These are phyloP conservation scores for Cyclura pinguis DNA, from an alignment of 2,797 vertebrate genomes.

Conservation along the genomic window DNA sequence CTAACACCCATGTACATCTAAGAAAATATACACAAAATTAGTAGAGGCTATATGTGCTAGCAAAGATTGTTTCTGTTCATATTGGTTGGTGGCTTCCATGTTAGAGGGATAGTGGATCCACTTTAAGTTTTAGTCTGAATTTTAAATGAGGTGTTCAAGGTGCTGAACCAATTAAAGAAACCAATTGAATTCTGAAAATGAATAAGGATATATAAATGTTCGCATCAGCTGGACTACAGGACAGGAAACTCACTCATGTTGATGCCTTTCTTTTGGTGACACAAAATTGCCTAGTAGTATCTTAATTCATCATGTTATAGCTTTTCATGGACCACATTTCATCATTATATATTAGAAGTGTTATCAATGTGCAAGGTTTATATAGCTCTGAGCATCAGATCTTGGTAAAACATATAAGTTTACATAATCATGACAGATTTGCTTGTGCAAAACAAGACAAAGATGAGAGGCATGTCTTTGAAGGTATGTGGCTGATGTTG, in stretches of 20 bases:
- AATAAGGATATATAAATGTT: not conserved
- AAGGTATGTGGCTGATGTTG: not conserved
- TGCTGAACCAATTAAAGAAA: not conserved
- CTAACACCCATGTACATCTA: not conserved
- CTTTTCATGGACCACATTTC: too few species aligned
- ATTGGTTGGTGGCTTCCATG: too few species aligned
- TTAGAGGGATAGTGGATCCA: too few species aligned
- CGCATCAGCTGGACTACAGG: not conserved
- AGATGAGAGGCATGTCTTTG: not conserved
- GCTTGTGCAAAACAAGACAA: conserved; percentile 6
- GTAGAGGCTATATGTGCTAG: too few species aligned
- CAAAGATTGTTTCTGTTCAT: too few species aligned
- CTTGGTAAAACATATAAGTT: not conserved
- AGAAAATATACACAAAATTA: not conserved
- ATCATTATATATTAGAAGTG: too few species aligned
- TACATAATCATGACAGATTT: not conserved
- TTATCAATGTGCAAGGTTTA: not conserved
- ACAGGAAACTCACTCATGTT: not conserved
- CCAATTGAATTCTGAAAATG: not conserved
- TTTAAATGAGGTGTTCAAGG: too few species aligned
- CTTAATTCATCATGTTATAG: not conserved
- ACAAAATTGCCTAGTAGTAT: not conserved
- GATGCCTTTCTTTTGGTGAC: not conserved
- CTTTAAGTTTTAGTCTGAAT: too few species aligned
- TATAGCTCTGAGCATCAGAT: not conserved